A percentile compares a stretch with the other conserved stretches of the same genome.
These are phyloP conservation scores for Microdon myrmicae DNA, from an alignment of 2,888 invertebrate genomes.

Conservation along the genomic window DNA sequence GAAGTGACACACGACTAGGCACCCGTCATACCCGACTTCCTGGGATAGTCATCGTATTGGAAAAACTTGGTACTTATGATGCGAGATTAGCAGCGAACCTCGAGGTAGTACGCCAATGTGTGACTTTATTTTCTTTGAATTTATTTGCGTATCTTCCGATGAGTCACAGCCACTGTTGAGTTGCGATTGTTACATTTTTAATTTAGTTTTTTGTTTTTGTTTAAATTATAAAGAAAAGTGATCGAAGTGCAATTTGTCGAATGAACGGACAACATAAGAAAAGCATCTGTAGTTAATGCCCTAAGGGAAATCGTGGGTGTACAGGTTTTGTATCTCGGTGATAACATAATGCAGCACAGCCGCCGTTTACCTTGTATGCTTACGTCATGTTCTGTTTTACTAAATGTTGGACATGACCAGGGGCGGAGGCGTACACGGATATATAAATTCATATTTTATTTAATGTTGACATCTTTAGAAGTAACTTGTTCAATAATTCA, in stretches of 20 bases:
- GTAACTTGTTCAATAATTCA: no score
- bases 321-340: not conserved
- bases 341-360: conserved; percentile 17
- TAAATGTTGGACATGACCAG: no score
- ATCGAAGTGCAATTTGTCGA: conserved; percentile 30
- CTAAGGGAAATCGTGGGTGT: no score
- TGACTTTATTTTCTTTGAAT: conserved; percentile 37
- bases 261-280: not conserved
- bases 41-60: conserved; percentile 20
- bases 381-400: conserved; percentile 35
- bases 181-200: conserved; percentile 23
- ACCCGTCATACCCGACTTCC: conserved; percentile 39
- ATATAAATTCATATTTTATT: no score
- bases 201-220: conserved; percentile 7
- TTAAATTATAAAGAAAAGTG: conserved; percentile 19
- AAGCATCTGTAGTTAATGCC: conserved; percentile 7
- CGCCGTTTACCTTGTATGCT: conserved; percentile 48
- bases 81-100: conserved; percentile 6
- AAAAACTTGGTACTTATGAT: conserved; percentile 1
- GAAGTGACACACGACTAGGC: conserved; percentile 17
- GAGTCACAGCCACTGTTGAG: conserved; percentile 34
- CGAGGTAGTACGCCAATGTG: conserved; percentile 4
- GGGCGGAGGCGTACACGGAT: no score
- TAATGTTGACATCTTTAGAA: no score
- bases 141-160: conserved; percentile 40